Conservation (phyloP, 2,113 vertebrate genomes). For the Sphaerodactylus townsendi region DNA sequence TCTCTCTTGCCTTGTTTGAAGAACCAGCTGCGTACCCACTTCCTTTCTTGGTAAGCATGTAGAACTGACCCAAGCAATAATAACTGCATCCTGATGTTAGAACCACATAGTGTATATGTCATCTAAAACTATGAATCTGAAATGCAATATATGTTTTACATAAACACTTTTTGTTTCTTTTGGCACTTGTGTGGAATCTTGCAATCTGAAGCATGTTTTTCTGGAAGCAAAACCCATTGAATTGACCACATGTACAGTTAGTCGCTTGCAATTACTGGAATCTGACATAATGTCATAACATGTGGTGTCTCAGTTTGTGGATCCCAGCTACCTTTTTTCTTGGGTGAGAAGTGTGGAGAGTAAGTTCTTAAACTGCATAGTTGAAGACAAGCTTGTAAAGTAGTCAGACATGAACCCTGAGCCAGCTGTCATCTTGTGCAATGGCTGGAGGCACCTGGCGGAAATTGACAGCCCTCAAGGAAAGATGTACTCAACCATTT, state of each 20-base stretch:
- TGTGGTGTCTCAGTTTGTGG: background rate
- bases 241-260: background rate
- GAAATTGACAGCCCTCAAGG: background rate
- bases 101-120: background rate
- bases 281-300: background rate
- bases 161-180: background rate
- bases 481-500: background rate
- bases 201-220: background rate
- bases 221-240: background rate
- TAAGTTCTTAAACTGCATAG: background rate
- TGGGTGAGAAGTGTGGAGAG: no score
- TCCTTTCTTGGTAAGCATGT: slow-evolving; percentile 83
- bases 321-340: background rate
- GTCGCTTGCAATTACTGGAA: background rate
- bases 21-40: slow-evolving; percentile 82
- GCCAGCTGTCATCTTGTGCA: background rate
- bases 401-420: background rate
- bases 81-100: accelerated
- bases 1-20: slow-evolving; percentile 88
- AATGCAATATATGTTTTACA: background rate
- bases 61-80: background rate
- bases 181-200: background rate
- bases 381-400: background rate
- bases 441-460: background rate
- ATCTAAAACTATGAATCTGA: background rate